Evolutionary conservation across 2,888 invertebrate genomes (phyloP).

Genomic region (Ganaspis brasiliensis): DNA sequence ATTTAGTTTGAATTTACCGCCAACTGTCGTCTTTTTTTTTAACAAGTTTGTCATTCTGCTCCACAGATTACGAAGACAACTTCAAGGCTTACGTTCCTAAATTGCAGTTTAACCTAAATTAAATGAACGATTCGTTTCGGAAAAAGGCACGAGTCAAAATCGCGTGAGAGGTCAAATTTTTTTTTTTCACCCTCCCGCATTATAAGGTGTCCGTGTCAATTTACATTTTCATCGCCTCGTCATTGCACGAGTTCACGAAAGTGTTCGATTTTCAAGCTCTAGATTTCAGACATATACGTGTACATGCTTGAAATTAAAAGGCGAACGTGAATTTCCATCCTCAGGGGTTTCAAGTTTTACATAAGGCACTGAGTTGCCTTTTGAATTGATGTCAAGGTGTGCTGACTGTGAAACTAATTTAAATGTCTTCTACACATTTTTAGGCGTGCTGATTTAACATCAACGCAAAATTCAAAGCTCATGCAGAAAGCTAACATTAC

Average conservation of each 20-base stretch:
- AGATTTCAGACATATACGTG: not conserved
- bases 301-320: not conserved
- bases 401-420: not conserved
- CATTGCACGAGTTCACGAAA: slow-evolving; percentile 26
- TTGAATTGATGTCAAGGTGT: not conserved
- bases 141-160: not conserved
- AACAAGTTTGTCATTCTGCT: no score
- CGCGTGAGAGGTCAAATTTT: not conserved
- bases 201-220: not conserved
- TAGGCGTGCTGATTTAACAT: not conserved
- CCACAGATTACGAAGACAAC: no score
- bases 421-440: not conserved
- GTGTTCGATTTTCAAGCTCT: not conserved
- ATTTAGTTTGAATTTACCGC: no score
- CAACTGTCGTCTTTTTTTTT: no score
- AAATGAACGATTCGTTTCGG: not conserved
- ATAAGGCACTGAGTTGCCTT: slow-evolving; percentile 18
- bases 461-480: not conserved
- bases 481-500: not conserved
- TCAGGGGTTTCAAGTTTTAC: slow-evolving; percentile 7
- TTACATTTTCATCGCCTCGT: slow-evolving; percentile 15
- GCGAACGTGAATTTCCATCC: slow-evolving; percentile 38
- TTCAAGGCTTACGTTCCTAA: no score
- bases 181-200: no score
- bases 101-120: no score